phyloP scores from a whole-genome alignment of 2,888 invertebrate genomes.

The Hofmannophila pseudospretella region DNA sequence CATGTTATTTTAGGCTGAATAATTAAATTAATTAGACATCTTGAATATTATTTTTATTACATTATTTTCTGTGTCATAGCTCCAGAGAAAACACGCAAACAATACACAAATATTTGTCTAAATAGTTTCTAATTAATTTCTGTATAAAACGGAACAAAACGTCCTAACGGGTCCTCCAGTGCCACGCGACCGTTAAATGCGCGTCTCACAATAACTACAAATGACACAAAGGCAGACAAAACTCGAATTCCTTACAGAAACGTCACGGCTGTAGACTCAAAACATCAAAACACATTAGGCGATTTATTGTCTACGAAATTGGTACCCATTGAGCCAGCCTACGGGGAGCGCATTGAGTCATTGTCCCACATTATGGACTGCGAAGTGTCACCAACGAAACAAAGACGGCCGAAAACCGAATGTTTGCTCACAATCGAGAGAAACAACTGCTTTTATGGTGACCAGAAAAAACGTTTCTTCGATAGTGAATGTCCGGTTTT shows the following conservation, averaged over 20 bases:
- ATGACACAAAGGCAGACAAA: slow-evolving; percentile 37
- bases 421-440: slow-evolving; percentile 48
- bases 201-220: slow-evolving; percentile 24
- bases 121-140: not conserved
- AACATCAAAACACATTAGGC: slow-evolving; percentile 75
- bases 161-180: slow-evolving; percentile 41
- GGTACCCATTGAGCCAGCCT: slow-evolving; percentile 51
- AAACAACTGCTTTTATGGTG: slow-evolving; percentile 31
- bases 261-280: slow-evolving; percentile 57
- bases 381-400: slow-evolving; percentile 36
- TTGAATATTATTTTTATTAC: no score
- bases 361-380: slow-evolving; percentile 40
- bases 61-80: no score
- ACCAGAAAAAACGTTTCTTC: slow-evolving; percentile 21
- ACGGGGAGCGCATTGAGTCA: slow-evolving; percentile 54
- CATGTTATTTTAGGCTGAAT: no score
- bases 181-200: slow-evolving; percentile 40
- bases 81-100: no score
- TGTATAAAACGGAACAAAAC: slow-evolving; percentile 3
- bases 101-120: no score
- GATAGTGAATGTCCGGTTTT: slow-evolving; percentile 28
- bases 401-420: slow-evolving; percentile 29
- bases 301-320: slow-evolving; percentile 63
- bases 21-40: no score
- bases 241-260: slow-evolving; percentile 28